Base-by-base conservation (phyloP, 2,888 invertebrate species). In the Idaea dimidiata region DNA sequence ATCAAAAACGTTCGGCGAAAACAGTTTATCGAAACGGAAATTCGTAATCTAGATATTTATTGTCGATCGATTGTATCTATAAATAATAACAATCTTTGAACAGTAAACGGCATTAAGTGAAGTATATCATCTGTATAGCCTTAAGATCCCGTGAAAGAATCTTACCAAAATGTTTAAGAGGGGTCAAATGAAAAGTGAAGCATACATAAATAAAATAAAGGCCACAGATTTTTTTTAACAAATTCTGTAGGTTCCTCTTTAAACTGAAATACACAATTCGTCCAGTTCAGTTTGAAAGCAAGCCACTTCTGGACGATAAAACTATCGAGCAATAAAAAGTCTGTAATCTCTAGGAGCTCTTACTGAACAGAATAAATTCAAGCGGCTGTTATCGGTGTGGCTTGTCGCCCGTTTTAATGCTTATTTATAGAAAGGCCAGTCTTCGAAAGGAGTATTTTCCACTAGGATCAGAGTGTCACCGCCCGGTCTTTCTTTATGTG, bases 361-460 rank as follows among this genome's bases (percentile, higher is more conserved):
- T 10, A 56, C 18, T 17, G 56, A 16, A 18, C 56, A 56, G 56
- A 56, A 56, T 72, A 71, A 71, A 67, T 72, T 66, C 63, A 58
- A 55, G 61, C 32, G 66, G 62, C 64, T 81, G 82, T 87, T 87
- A 86, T 86, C 86, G 80, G 77, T 70, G 66, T 16, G 54, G 17
- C 65, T 69, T 74, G 80, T 78, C 77, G 79, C 73, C 74, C 73
- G 75, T 83, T 87, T 86, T 88, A 91, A 91, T 89, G 89, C 89
- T 89, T 91, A 91, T 91, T 91, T 91, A 91, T 90, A 82, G 89
- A 86, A 85, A 87, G 83, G 82, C 78, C 80, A 77, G 75, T 84
- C 86, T 83, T 80, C 71, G 70, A 73, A 74, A 69, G 71, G 81
- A 88, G 85, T 86, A 88, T 89, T 84, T 82, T 78, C 72, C 78